A percentile compares a stretch with the other conserved stretches of the same genome.
phyloP scores from a whole-genome alignment of 2,797 vertebrate genomes.

The Mustela erminea region DNA sequence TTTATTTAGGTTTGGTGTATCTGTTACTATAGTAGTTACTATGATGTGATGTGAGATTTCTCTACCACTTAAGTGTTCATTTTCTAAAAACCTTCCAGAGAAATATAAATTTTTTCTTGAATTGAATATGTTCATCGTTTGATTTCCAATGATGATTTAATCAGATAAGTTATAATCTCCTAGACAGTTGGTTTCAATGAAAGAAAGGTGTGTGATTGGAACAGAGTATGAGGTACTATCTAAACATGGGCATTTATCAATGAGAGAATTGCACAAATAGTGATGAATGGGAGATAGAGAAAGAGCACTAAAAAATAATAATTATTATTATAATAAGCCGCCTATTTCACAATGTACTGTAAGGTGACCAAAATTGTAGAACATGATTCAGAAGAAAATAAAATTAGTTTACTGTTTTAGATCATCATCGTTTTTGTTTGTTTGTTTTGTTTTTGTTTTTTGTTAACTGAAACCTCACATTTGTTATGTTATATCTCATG shows the following conservation, averaged over 20 bases:
- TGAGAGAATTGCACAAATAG: neutral
- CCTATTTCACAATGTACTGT: neutral
- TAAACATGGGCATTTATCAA: neutral
- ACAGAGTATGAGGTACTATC: neutral
- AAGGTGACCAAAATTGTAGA: neutral
- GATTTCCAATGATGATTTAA: slow-evolving; percentile 13
- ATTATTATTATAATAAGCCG: neutral
- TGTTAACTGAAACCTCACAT: neutral
- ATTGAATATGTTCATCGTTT: neutral
- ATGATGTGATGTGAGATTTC: neutral
- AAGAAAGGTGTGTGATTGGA: neutral
- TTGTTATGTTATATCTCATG: neutral
- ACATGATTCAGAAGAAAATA: neutral
- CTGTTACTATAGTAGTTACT: neutral
- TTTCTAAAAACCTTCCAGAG: neutral
- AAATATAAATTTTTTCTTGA: neutral
- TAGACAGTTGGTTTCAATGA: neutral
- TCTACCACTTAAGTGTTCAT: neutral
- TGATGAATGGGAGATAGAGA: neutral
- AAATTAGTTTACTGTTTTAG: neutral
- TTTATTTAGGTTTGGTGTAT: neutral
- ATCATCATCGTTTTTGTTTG: neutral
- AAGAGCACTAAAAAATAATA: neutral
- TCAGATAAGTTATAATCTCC: neutral
- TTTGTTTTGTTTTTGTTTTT: neutral